Evolutionary conservation across 2,888 invertebrate species (phyloP).

Genomic region (Hydrotaea diabolus): DNA sequence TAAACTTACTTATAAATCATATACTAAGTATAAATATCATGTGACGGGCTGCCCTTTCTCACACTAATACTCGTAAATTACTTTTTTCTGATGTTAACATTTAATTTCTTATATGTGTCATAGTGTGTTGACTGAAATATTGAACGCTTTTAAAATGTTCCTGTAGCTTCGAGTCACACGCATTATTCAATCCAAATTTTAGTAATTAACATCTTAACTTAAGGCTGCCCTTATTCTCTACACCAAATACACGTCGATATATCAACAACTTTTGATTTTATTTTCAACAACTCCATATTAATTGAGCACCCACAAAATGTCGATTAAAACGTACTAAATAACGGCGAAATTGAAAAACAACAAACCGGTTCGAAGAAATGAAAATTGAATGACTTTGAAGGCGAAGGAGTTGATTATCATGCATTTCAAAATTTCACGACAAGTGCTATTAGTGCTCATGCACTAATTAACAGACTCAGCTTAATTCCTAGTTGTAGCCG

Average conservation of each 20-base stretch:
- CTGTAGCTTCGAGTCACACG: too few species aligned
- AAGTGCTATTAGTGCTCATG: slow-evolving; percentile 58
- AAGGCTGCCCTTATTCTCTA: background rate
- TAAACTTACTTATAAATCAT: too few species aligned
- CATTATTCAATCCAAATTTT: background rate
- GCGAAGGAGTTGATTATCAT: slow-evolving; percentile 37
- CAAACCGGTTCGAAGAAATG: slow-evolving; percentile 37
- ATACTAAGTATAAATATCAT: too few species aligned
- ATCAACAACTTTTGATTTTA: slow-evolving; percentile 11
- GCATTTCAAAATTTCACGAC: slow-evolving; percentile 52
- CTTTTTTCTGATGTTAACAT: too few species aligned
- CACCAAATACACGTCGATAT: background rate
- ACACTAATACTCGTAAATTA: too few species aligned
- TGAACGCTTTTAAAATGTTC: too few species aligned
- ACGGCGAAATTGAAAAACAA: background rate
- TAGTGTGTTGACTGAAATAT: too few species aligned
- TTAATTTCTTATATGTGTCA: too few species aligned
- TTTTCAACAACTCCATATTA: slow-evolving; percentile 20
- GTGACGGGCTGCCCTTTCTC: too few species aligned
- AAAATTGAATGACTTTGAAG: slow-evolving; percentile 18
- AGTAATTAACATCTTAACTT: slow-evolving; percentile 4
- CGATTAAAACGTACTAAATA: slow-evolving; percentile 1
- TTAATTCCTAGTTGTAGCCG: slow-evolving; percentile 22
- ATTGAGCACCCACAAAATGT: slow-evolving; percentile 42
- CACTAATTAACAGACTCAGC: slow-evolving; percentile 60